A percentile compares a stretch with the other conserved stretches of the same genome.
These are phyloP conservation scores for Apamea crenata DNA, from an alignment of 2,888 invertebrate genomes.

Conservation along the genomic window DNA sequence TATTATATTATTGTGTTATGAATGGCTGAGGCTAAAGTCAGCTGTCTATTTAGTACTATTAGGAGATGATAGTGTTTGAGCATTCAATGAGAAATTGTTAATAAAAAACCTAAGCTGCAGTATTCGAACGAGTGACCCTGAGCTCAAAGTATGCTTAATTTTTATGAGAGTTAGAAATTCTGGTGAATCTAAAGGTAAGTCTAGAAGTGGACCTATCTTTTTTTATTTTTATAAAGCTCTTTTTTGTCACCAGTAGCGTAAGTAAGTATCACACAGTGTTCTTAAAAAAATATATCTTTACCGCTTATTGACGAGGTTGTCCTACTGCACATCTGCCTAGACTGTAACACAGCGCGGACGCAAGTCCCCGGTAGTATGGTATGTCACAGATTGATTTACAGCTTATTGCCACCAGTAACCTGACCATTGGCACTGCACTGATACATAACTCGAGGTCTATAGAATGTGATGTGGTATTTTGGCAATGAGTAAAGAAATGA, in stretches of 20 bases:
- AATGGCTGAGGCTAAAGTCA: background rate
- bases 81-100: background rate
- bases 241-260: too few species aligned
- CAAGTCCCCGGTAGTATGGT: constrained; percentile 46
- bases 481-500: background rate
- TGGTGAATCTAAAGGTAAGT: background rate
- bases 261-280: too few species aligned
- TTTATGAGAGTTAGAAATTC: background rate
- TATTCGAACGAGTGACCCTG: background rate
- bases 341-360: constrained; percentile 16
- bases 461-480: constrained; percentile 6
- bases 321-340: constrained; percentile 18
- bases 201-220: background rate
- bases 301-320: background rate
- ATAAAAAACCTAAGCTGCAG: background rate
- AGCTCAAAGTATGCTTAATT: background rate
- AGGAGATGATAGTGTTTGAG: too few species aligned
- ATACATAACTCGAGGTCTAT: constrained; percentile 23
- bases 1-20: background rate
- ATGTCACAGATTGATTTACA: constrained; percentile 55
- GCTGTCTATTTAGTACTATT: background rate
- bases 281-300: background rate
- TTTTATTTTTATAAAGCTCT: too few species aligned
- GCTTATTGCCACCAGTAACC: constrained; percentile 39
- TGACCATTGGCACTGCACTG: constrained; percentile 39